Percentiles rank a stretch among this genome's conserved stretches.
Conservation (phyloP, 2,797 vertebrate species). For the Anas bernieri region DNA sequence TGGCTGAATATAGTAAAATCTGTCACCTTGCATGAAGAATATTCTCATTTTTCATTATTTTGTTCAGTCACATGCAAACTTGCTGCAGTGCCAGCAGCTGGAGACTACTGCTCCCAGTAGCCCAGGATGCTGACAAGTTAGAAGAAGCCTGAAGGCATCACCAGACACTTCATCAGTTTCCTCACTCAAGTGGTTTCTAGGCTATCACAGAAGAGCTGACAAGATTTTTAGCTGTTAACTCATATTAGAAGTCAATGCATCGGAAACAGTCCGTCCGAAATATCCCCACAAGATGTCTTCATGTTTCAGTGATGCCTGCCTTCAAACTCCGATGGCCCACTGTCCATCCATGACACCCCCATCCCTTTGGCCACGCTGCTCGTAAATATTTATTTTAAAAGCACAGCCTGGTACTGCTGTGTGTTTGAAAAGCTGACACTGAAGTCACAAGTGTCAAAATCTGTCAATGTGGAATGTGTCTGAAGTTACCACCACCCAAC, state of each 20-base stretch:
- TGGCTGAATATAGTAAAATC: not conserved
- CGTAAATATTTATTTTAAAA: not conserved
- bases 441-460: not conserved
- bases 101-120: not conserved
- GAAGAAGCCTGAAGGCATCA: not conserved
- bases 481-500: not conserved
- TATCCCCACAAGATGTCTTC: not conserved
- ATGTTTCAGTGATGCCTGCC: not conserved
- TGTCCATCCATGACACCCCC: too few species aligned
- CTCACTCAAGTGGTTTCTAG: too few species aligned
- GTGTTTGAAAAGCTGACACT: not conserved
- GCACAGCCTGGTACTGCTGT: not conserved
- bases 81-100: not conserved
- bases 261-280: not conserved
- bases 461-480: accelerated
- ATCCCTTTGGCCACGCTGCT: not conserved
- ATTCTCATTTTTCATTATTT: not conserved
- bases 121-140: not conserved
- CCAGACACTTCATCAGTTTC: not conserved
- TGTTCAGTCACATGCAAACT: not conserved
- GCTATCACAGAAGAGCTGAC: not conserved
- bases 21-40: not conserved
- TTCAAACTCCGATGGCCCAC: not conserved
- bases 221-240: not conserved
- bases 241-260: not conserved